Evolutionary conservation across 23 tunicate species (phyloP), one percentile per base, ranked within the genome.

Genomic region (Pegea sp.): DNA sequence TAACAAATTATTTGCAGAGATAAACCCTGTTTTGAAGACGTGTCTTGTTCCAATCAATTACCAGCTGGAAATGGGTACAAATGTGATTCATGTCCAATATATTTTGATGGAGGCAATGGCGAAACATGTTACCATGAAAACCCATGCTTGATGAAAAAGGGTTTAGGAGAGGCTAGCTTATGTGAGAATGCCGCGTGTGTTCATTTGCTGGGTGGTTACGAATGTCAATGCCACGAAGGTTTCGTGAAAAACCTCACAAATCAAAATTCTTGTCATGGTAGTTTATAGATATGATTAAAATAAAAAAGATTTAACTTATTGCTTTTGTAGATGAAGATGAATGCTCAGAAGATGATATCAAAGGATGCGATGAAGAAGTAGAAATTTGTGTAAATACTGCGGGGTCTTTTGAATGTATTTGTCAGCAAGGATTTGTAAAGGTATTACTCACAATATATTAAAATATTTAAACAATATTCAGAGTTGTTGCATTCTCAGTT

Each of bases 41-140:
- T 69, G 1, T 24, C 30, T 24, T 69, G 76, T 56, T 8, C 46
- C 16, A 38, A 38, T 16, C 11, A 38, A 8, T n/a, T n/a, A n/a
- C n/a, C 5, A 26, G 7, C 20, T n/a, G 70, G 30, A 27, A 64
- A 58, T 53, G 19, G 57, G 43, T 79, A 79, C 48, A 29, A 64
- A n/a, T 79, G 92, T 54, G 92, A 73, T 11, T 11, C 24, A 25
- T 79, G 92, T 70, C 92, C 92, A 1, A 52, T 22, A 1, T 24
- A 64, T 2, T 44, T 79, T 13, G 64, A 64, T 20, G 24, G 33
- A 6, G 78, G 92, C 4, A 64, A 79, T 42, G 92, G 92, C 11
- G 92, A 79, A 44, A 52, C 72, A 21, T 79, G 92, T 71, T 79
- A 50, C 72, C 73, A 79, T 56, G 73, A 64, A 59, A 79, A 79